Percentiles rank a stretch among this genome's conserved stretches.
These are phyloP conservation scores for Temnothorax ravouxi DNA, from an alignment of 2,888 invertebrate species.

Conservation along the genomic window DNA sequence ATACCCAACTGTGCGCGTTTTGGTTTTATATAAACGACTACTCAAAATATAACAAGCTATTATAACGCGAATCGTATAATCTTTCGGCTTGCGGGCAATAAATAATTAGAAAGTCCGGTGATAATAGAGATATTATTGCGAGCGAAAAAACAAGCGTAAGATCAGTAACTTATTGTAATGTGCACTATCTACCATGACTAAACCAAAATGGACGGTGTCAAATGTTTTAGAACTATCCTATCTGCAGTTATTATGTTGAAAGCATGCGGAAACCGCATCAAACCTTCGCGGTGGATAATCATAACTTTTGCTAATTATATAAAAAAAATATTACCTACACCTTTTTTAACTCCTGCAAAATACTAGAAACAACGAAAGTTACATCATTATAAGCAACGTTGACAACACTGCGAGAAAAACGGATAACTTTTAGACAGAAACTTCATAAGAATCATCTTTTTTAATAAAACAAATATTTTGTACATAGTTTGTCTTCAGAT, in stretches of 20 bases:
- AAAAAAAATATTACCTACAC: not conserved
- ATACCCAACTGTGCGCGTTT: not conserved
- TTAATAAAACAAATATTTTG: not conserved
- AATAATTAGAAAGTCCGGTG: constrained; percentile 28
- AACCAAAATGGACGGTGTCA: constrained; percentile 9
- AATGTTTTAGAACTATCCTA: constrained; percentile 1
- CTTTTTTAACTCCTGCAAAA: not conserved
- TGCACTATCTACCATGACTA: constrained; percentile 1
- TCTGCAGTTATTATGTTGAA: not conserved
- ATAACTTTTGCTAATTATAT: not conserved
- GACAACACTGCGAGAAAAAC: not conserved
- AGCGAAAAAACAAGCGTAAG: not conserved
- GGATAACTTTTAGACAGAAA: not conserved
- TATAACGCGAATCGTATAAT: not conserved
- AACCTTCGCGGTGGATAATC: not conserved
- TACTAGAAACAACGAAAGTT: not conserved
- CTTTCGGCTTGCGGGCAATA: not conserved
- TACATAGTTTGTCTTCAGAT: not conserved
- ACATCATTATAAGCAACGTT: not conserved
- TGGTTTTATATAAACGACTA: not conserved
- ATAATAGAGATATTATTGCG: constrained; percentile 34
- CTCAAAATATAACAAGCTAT: not conserved
- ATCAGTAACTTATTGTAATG: not conserved
- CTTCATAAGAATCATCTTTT: not conserved
- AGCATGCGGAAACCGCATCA: not conserved